phyloP scores from a whole-genome alignment of 2,113 vertebrate genomes.

The Geococcyx californianus region DNA sequence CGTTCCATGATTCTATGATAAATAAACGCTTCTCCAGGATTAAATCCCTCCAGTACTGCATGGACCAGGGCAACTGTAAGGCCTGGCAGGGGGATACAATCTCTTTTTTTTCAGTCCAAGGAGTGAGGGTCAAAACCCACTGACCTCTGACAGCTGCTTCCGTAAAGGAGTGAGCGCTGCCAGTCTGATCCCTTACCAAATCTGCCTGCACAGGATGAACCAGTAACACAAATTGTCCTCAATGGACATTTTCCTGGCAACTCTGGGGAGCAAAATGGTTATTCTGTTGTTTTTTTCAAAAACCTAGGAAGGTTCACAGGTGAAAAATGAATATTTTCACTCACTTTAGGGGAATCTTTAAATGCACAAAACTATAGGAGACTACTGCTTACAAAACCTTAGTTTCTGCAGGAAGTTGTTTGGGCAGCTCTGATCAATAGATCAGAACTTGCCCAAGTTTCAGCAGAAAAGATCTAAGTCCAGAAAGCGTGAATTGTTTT shows the following conservation, averaged over 20 bases:
- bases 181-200: background rate
- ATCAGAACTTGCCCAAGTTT: background rate
- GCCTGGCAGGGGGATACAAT: background rate
- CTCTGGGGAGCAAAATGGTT: background rate
- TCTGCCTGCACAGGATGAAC: rapidly evolving
- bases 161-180: background rate
- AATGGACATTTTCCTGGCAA: background rate
- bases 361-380: background rate
- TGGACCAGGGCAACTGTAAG: background rate
- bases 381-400: background rate
- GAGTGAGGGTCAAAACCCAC: background rate
- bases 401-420: background rate
- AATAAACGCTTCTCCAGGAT: background rate
- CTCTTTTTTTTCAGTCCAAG: background rate
- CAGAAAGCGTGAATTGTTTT: background rate
- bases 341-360: background rate
- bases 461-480: background rate
- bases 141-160: background rate
- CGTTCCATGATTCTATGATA: background rate
- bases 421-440: background rate
- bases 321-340: background rate
- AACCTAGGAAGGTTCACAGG: background rate
- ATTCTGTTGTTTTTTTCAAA: background rate
- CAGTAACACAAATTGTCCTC: background rate
- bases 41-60: background rate